phyloP scores from a whole-genome alignment of 2,888 invertebrate species.

The Meteorus colon region DNA sequence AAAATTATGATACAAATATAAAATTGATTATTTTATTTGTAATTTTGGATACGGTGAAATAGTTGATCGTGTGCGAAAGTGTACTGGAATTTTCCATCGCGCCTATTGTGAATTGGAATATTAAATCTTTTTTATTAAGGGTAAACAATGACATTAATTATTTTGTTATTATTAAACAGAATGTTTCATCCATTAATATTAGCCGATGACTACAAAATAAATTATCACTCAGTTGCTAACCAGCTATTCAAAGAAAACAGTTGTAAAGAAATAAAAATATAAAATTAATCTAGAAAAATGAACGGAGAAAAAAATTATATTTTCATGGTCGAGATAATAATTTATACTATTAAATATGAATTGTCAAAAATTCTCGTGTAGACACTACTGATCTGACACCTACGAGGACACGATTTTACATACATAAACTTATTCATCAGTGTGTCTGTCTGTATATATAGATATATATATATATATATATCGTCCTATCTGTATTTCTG shows the following conservation, averaged over 20 bases:
- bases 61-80: neutral
- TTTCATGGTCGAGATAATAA: neutral
- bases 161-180: neutral
- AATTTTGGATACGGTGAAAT: neutral
- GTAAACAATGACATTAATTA: neutral
- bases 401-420: slow-evolving; percentile 12
- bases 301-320: neutral
- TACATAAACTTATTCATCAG: neutral
- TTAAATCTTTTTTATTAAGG: neutral
- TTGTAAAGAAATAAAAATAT: neutral
- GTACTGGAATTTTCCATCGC: neutral
- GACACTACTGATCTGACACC: slow-evolving; percentile 22
- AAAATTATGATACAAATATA: neutral
- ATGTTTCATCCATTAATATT: neutral
- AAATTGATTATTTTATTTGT: neutral
- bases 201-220: neutral
- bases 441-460: neutral
- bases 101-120: neutral
- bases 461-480: neutral
- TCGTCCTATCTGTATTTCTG: slow-evolving; percentile 20
- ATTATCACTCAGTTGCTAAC: neutral
- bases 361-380: neutral
- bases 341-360: neutral
- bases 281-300: neutral
- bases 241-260: neutral